Percentiles rank a stretch among this genome's conserved stretches.
Evolutionary conservation across 1,140 invertebrate genomes (phyloP).

Genomic region (Hyles vespertilio): DNA sequence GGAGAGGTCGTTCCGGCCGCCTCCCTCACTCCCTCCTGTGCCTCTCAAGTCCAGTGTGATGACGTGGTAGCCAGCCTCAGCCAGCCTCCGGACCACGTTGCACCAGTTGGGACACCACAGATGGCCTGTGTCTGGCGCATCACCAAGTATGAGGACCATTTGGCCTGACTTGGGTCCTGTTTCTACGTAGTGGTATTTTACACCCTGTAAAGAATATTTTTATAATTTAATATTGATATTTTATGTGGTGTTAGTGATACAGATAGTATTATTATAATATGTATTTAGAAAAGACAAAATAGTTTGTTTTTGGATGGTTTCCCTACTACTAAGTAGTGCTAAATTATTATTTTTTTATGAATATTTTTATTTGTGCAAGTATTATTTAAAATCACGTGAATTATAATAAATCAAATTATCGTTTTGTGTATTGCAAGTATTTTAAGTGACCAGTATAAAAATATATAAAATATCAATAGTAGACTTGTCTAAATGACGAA

Average conservation of each 20-base stretch:
- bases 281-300: no score
- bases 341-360: no score
- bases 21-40: constrained; percentile 57
- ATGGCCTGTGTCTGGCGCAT: constrained; percentile 54
- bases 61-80: constrained; percentile 48
- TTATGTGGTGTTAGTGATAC: not conserved
- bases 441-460: no score
- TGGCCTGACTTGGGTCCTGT: constrained; percentile 52
- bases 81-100: constrained; percentile 37
- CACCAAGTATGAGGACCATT: constrained; percentile 48
- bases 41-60: constrained; percentile 61
- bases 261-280: no score
- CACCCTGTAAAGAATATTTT: constrained; percentile 42
- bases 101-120: constrained; percentile 56
- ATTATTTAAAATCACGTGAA: no score
- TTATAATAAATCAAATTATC: no score
- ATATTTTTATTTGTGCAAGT: no score
- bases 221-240: not conserved
- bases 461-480: no score
- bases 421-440: no score
- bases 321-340: no score
- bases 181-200: constrained; percentile 67
- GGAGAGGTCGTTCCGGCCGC: constrained; percentile 43
- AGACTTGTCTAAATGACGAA: no score
- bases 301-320: no score